Evolutionary conservation across 2,113 vertebrate species (phyloP), one percentile per base, ranked within the genome.

Genomic region (Burhinus bistriatus): DNA sequence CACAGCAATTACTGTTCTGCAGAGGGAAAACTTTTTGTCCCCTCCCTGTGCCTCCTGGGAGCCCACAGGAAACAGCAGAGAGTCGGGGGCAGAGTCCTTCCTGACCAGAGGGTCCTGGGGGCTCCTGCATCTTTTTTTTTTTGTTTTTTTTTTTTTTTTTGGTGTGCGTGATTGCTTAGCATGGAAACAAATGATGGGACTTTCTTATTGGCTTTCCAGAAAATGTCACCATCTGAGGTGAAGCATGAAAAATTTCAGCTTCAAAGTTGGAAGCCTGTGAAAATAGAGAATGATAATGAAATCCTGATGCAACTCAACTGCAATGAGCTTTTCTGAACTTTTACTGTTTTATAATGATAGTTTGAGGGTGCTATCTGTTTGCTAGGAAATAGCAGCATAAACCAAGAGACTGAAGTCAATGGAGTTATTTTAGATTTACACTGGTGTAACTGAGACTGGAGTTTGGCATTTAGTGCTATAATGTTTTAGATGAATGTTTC

Each of bases 161-260:
- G 83, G 38, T 20, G 55, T 52, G 16, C 75, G 25, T 59, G 65
- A 58, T 79, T 55, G 34, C 61, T 47, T 71, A 76, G 77, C 25
- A 10, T 45, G 62, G 87, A 83, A 91, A 83, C 30, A 70, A 54
- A 57, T 85, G 58, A 76, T 62, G 79, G 47, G 79, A 40, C 65
- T 81, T 90, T 36, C 27, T 75, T 19, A 32, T 8, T 66, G 80
- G 30, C 62, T 77, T 58, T 81, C 55, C 38, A n/a, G 70, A 91
- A 90, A 75, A 45, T 40, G 32, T 38, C 49, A 14, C 71, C 17
- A 6, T 86, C 42, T 69, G 82, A 96, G 85, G 64, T 90, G 73
- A 80, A 94, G 51, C 71, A 59, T 92, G 59, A 87, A 84, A 83
- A 92, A 78, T 79, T 52, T 59, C 52, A 84, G 59, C 88, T 78